A percentile compares a stretch with the other conserved stretches of the same genome.
Evolutionary conservation across 2,888 invertebrate species (phyloP).

Genomic region (Apoda limacodes): DNA sequence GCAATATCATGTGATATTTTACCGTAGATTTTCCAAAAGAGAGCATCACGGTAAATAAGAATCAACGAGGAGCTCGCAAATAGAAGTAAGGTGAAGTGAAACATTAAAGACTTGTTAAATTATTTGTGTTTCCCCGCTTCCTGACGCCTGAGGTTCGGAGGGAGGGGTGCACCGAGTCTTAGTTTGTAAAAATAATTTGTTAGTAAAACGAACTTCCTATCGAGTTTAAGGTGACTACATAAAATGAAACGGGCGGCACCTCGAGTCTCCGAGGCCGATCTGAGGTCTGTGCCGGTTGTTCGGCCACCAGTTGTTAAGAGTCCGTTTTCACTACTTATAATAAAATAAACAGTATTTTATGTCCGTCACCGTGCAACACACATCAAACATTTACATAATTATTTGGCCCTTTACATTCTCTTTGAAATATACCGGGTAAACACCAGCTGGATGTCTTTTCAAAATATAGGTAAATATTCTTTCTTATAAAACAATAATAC

Average conservation of each 20-base stretch:
- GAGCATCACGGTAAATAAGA: too few relatives aligned
- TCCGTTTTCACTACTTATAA: too few relatives aligned
- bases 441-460: too few relatives aligned
- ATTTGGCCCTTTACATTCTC: too few relatives aligned
- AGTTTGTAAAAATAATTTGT: constrained; percentile 59
- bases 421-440: too few relatives aligned
- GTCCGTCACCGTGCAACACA: background rate
- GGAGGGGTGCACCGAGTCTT: constrained; percentile 35
- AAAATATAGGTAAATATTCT: too few relatives aligned
- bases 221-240: constrained; percentile 53
- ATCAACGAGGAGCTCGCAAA: constrained; percentile 24
- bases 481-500: too few relatives aligned
- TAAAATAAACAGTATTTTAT: background rate
- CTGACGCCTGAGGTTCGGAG: constrained; percentile 19
- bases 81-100: constrained; percentile 31
- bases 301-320: too few relatives aligned
- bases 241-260: constrained; percentile 32
- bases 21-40: too few relatives aligned
- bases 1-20: too few relatives aligned
- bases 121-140: constrained; percentile 32
- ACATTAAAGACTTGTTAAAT: constrained; percentile 54
- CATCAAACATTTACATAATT: background rate
- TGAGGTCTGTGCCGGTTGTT: constrained; percentile 16
- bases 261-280: constrained; percentile 7
- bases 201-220: constrained; percentile 67